These are phyloP conservation scores for Cheilosia impressa DNA, from an alignment of 2,888 invertebrate genomes.

Conservation along the genomic window DNA sequence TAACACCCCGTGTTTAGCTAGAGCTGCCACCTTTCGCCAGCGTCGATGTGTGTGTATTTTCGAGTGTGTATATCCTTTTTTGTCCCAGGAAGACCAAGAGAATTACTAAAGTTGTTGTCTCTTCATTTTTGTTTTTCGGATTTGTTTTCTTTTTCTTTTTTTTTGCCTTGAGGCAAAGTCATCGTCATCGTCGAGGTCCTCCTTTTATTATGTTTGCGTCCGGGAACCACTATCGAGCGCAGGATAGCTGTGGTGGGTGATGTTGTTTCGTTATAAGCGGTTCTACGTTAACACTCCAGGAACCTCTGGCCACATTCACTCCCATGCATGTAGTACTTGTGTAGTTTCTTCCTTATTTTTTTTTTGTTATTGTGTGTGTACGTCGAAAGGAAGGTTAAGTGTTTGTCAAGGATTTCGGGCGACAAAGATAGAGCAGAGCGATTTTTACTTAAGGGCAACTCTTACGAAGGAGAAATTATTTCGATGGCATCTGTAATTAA, in stretches of 20 bases:
- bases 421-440: neutral
- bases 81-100: constrained; percentile 10
- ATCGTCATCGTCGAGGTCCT: constrained; percentile 24
- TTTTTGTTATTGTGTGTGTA: neutral
- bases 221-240: constrained; percentile 1
- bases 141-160: neutral
- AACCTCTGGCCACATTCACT: constrained; percentile 27
- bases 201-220: neutral
- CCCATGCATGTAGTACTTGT: constrained; percentile 6
- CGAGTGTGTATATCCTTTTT: constrained; percentile 7
- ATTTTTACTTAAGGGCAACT: constrained; percentile 25
- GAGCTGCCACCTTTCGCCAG: constrained; percentile 14
- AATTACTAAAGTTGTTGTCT: constrained; percentile 44
- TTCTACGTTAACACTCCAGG: constrained; percentile 53
- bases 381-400: constrained; percentile 23
- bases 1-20: constrained; percentile 66
- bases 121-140: constrained; percentile 13
- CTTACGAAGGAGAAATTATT: constrained; percentile 7
- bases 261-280: constrained; percentile 37
- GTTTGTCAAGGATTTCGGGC: constrained; percentile 18
- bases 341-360: neutral
- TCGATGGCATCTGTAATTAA: constrained; percentile 57
- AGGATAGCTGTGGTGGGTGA: constrained; percentile 27
- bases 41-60: constrained; percentile 17
- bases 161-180: constrained; percentile 32